phyloP scores from a whole-genome alignment of 2,888 invertebrate genomes.

The Frankliniella fusca region DNA sequence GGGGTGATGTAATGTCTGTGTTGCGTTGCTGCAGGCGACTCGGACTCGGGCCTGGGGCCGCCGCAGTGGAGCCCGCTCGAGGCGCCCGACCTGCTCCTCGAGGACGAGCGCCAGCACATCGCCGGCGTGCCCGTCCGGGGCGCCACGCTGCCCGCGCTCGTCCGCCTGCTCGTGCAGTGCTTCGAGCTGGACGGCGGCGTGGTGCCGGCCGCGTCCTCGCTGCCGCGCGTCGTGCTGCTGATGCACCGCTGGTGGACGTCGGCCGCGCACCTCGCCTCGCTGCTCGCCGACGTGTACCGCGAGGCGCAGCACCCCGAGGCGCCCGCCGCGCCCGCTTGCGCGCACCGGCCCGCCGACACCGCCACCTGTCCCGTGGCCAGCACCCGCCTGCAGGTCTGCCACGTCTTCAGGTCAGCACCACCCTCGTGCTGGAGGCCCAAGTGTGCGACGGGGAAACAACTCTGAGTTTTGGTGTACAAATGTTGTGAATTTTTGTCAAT shows the following conservation, averaged over 20 bases:
- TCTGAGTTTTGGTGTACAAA: too few species aligned
- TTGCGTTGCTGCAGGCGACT: too few species aligned
- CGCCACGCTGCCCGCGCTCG: conserved; percentile 47
- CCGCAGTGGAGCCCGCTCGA: not conserved
- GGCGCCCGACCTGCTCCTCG: conserved; percentile 36
- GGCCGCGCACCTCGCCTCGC: conserved; percentile 47
- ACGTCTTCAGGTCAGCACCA: conserved; percentile 42
- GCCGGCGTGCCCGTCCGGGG: conserved; percentile 41
- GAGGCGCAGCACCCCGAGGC: conserved; percentile 33
- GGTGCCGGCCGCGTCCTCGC: not conserved
- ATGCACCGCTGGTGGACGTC: conserved; percentile 52
- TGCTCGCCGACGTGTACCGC: conserved; percentile 42
- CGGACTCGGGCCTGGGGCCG: not conserved
- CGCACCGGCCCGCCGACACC: conserved; percentile 29
- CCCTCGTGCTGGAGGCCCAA: too few species aligned
- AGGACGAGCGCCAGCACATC: conserved; percentile 40
- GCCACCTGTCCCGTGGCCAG: conserved; percentile 38
- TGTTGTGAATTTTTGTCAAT: too few species aligned
- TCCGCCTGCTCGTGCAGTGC: conserved; percentile 46
- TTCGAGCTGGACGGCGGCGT: conserved; percentile 41
- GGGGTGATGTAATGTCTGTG: too few species aligned
- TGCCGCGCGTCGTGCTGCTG: conserved; percentile 48
- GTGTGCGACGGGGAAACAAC: too few species aligned
- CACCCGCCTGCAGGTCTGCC: conserved; percentile 41
- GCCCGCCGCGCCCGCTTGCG: not conserved